phyloP scores from a whole-genome alignment of 2,113 vertebrate species.

The Pan troglodytes region NHGRI_mPanTro3-v2.1_pri NC_072411.2:120786001-120786500 shows the following conservation, averaged over 20 bases:
- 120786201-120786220: background rate
- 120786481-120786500: constrained; percentile 6
- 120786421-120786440: constrained; percentile 17
- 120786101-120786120: background rate
- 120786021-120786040: background rate
- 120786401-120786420: background rate
- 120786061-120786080: background rate
- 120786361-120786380: background rate
- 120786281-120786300: background rate
- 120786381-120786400: background rate
- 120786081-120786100: background rate
- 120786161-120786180: background rate
- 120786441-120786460: constrained; percentile 4
- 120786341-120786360: background rate
- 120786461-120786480: constrained; percentile 9
- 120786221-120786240: background rate
- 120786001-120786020: background rate
- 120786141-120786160: constrained; percentile 9
- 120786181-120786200: background rate
- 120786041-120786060: background rate
- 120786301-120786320: background rate
- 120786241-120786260: background rate
- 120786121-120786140: constrained; percentile 7
- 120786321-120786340: background rate
- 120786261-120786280: background rate